Percentiles rank a stretch among this genome's conserved stretches.
Evolutionary conservation across 2,797 vertebrate species (phyloP).

Genomic region (Pipistrellus pipistrellus): DNA sequence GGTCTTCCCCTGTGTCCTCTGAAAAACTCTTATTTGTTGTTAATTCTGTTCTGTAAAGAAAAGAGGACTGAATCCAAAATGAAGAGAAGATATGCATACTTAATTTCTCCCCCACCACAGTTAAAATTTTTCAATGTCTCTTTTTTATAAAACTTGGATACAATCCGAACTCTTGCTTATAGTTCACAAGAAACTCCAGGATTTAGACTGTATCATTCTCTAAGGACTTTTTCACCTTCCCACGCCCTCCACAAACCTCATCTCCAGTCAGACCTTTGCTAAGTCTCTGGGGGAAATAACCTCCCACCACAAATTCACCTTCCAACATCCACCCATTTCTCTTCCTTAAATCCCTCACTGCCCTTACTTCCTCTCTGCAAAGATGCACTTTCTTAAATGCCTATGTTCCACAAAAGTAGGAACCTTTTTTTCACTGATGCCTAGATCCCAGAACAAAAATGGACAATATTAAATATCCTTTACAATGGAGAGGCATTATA

Average conservation of each 20-base stretch:
- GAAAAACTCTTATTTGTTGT: not conserved
- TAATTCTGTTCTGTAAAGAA: constrained; percentile 24
- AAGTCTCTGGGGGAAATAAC: not conserved
- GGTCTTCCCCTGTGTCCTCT: not conserved
- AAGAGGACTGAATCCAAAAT: not conserved
- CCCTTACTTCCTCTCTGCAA: not conserved
- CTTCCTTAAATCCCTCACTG: not conserved
- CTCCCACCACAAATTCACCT: constrained; percentile 11
- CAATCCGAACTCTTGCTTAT: not conserved
- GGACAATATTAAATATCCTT: not conserved
- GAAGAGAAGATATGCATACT: not conserved
- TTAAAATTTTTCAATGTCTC: constrained; percentile 49
- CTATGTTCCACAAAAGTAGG: not conserved
- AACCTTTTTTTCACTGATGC: not conserved
- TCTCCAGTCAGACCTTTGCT: not conserved
- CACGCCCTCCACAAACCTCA: not conserved
- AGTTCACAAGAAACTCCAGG: not conserved
- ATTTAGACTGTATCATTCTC: not conserved
- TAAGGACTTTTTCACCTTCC: not conserved
- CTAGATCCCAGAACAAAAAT: not conserved
- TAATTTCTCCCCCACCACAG: not conserved
- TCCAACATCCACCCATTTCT: not conserved
- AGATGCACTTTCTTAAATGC: not conserved
- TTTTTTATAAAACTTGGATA: constrained; percentile 11
- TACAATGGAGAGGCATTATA: constrained; percentile 12